Evolutionary conservation across 1,140 invertebrate genomes (phyloP).

Genomic region (Polypedilum vanderplanki): DNA sequence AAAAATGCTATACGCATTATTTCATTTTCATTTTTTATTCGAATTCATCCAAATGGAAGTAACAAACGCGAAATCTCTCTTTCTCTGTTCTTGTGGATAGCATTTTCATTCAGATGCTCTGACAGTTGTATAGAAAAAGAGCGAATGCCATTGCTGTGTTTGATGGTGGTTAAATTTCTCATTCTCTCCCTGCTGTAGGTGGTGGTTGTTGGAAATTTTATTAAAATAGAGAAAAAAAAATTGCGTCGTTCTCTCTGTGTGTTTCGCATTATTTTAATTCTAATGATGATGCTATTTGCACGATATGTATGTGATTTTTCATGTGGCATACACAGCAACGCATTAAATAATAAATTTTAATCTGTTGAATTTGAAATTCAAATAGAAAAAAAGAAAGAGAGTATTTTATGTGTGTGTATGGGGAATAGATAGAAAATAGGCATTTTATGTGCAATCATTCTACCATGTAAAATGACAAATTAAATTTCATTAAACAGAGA

Average conservation of each 20-base stretch:
- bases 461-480: background rate
- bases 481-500: background rate
- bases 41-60: conserved; percentile 19
- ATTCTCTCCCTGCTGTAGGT: background rate
- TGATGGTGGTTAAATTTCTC: background rate
- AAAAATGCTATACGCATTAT: conserved; percentile 25
- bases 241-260: no score
- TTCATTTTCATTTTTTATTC: conserved; percentile 20
- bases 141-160: background rate
- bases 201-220: background rate
- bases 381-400: background rate
- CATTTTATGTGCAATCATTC: background rate
- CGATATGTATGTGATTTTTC: no score
- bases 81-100: background rate
- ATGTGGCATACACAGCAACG: background rate
- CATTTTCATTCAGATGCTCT: background rate
- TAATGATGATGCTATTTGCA: no score
- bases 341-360: conserved; percentile 1
- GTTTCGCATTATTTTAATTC: no score
- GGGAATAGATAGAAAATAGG: no score
- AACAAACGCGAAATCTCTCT: conserved; percentile 26
- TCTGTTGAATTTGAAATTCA: conserved; percentile 8
- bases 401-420: no score
- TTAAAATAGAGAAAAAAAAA: no score
- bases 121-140: background rate